Evolutionary conservation across 2,888 invertebrate genomes (phyloP).

Genomic region (Steinernema carpocapsae): DNA sequence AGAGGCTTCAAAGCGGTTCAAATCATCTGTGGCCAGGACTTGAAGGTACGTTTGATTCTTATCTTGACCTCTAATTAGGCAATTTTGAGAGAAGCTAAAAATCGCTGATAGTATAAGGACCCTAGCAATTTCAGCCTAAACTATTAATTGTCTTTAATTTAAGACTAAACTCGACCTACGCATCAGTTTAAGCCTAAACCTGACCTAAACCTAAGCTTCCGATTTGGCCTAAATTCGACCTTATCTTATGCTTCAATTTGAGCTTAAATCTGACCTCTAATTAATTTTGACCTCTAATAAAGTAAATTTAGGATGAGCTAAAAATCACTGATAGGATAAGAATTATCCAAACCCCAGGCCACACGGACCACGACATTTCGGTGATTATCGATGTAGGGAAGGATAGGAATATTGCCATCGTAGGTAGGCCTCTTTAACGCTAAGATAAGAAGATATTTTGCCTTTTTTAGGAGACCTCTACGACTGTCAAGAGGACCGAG

Average conservation of each 20-base stretch:
- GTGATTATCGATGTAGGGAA: constrained; percentile 13
- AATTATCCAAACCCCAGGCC: constrained; percentile 23
- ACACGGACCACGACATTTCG: constrained; percentile 34
- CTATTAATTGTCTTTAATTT: no score
- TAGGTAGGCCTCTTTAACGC: background rate
- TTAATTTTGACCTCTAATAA: no score
- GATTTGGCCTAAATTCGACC: no score
- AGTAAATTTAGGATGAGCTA: constrained; percentile 16
- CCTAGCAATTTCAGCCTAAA: no score
- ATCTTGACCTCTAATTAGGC: no score
- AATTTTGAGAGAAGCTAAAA: no score
- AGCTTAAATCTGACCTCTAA: no score
- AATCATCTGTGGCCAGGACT: background rate
- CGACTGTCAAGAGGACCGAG: background rate
- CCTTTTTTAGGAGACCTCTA: background rate
- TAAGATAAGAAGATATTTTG: background rate
- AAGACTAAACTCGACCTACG: no score
- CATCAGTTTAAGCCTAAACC: no score
- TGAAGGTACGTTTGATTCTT: background rate
- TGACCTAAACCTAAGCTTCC: no score
- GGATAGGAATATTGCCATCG: background rate
- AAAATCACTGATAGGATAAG: constrained; percentile 14
- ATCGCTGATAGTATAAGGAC: no score
- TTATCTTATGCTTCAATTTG: no score
- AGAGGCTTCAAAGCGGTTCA: background rate